Base-by-base conservation (phyloP, 1,140 invertebrate species). In the Wiebesia pumilae region DNA sequence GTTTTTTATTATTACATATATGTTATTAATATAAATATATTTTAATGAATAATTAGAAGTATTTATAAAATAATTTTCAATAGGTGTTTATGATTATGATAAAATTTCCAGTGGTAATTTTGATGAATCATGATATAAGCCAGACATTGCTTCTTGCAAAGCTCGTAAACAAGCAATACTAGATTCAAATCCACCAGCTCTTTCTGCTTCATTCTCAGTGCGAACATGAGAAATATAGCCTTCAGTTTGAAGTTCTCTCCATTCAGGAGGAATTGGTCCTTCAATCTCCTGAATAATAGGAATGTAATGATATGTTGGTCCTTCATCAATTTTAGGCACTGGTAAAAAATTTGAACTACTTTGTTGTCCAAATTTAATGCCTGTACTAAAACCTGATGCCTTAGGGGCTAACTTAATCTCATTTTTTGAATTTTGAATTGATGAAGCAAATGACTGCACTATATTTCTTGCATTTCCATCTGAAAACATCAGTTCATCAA, bases 401-500 rank as follows among this genome's bases (percentile, higher is more conserved):
- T 95, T 95, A 69, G 94, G 93, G 16, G 93, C 86, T 9, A 91
- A 69, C 89, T 96, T 96, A 54, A 94, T 91, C 88, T 97, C 96
- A 88, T 96, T 95, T 85, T 96, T 96, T 79, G 95, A 95, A 65
- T 95, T 95, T 84, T 96, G 95, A 51, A 94, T 94, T 65, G 94
- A 95, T 88, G 96, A 95, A 33, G 96, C 96, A 94, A 98, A 98
- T 67, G 95, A 96, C 83, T 96, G 96, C 1, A 99, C 94, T 88
- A 99, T 99, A 88, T 97, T 96, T 84, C 97, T 96, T 0, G 98
- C 98, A 93, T 98, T 96, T 38, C 95, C 96, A 89, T 98, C 97
- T 16, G 98, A 98, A 93, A 97, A 98, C 96, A 98, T 99, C 4
- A 99, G 94, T 91, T 99, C 98, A 94, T 99, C 98, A 88, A 99